phyloP scores from a whole-genome alignment of 2,888 invertebrate species.

The Ochropacha duplaris region DNA sequence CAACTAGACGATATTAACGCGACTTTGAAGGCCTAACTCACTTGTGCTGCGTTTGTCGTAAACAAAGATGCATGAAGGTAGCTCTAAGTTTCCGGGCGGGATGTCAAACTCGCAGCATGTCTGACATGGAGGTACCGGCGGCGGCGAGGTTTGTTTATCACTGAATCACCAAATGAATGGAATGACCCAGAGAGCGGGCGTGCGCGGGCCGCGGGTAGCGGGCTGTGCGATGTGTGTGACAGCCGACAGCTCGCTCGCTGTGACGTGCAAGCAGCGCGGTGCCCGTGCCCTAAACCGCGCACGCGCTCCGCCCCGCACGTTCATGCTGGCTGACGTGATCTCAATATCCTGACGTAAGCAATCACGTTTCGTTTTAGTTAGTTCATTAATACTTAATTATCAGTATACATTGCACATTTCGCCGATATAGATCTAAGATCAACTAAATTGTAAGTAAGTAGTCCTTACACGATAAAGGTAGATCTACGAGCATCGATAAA shows the following conservation, averaged over 20 bases:
- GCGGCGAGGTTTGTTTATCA: conserved; percentile 70
- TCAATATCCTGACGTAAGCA: neutral
- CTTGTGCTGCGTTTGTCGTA: conserved; percentile 67
- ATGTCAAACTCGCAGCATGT: conserved; percentile 64
- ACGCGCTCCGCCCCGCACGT: neutral
- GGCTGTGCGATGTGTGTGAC: conserved; percentile 30
- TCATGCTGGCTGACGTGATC: neutral
- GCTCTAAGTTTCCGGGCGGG: conserved; percentile 54
- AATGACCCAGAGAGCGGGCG: conserved; percentile 29
- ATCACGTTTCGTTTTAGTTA: neutral
- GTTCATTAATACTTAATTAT: neutral
- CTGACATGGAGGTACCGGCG: conserved; percentile 61
- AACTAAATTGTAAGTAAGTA: neutral
- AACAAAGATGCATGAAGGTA: conserved; percentile 73
- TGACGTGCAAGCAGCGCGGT: conserved; percentile 18
- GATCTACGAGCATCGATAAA: too few relatives aligned
- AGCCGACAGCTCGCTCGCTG: conserved; percentile 17
- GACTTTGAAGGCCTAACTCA: conserved; percentile 44
- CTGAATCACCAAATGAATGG: conserved; percentile 48
- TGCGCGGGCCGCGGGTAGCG: conserved; percentile 17
- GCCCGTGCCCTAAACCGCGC: neutral
- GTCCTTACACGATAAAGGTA: too few relatives aligned
- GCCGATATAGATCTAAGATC: neutral
- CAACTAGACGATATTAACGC: conserved; percentile 22
- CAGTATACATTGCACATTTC: neutral